phyloP scores from a whole-genome alignment of 2,797 vertebrate species.

The Myripristis murdjan region DNA sequence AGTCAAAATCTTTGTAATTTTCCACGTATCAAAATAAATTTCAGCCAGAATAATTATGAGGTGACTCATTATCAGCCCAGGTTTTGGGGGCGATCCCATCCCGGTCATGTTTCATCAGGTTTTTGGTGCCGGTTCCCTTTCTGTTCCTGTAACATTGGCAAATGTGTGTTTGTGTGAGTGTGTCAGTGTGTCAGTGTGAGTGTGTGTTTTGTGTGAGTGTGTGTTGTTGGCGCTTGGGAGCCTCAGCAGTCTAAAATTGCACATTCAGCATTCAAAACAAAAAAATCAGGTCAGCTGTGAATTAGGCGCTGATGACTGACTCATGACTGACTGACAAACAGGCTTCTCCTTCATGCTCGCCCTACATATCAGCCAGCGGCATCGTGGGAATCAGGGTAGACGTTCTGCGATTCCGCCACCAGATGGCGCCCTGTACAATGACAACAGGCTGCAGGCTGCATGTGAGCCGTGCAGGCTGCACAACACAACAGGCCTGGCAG shows the following conservation, averaged over 20 bases:
- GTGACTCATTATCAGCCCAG: too few relatives aligned
- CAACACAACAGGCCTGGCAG: neutral
- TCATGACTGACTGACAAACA: constrained; percentile 8
- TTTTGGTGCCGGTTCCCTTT: too few relatives aligned
- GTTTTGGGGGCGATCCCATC: too few relatives aligned
- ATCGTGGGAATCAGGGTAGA: neutral
- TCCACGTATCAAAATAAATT: too few relatives aligned
- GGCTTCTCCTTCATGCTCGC: neutral
- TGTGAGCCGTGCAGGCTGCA: rapidly evolving
- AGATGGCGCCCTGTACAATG: constrained; percentile 39
- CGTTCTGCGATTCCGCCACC: constrained; percentile 15
- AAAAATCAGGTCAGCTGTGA: constrained; percentile 16
- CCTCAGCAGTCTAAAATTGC: neutral
- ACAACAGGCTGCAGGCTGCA: neutral
- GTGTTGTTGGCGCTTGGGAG: too few relatives aligned
- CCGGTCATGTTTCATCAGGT: too few relatives aligned
- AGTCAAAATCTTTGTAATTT: too few relatives aligned
- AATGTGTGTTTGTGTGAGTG: too few relatives aligned
- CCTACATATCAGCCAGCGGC: too few relatives aligned
- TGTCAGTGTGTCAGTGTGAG: too few relatives aligned
- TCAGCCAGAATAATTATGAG: too few relatives aligned
- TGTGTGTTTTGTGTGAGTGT: neutral
- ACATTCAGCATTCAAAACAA: neutral
- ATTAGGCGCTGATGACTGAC: neutral
- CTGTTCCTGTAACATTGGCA: too few relatives aligned